Evolutionary conservation across 2,888 invertebrate genomes (phyloP).

Genomic region (Drosophila melanosoma): DNA sequence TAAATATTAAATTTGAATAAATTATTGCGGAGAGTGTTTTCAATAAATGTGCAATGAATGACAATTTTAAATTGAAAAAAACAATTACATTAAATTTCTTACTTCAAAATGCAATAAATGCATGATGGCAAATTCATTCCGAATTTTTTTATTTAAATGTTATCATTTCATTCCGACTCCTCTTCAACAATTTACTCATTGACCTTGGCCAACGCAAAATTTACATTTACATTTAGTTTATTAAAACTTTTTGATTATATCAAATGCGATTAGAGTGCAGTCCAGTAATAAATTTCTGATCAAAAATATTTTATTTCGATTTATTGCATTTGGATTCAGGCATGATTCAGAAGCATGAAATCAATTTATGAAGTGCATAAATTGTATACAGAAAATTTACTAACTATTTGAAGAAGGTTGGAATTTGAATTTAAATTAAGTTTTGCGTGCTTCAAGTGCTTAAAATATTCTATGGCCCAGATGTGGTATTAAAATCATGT

Average conservation of each 20-base stretch:
- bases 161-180: background rate
- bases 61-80: background rate
- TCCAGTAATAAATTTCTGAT: conserved; percentile 28
- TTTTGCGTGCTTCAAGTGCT: conserved; percentile 20
- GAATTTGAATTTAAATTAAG: conserved; percentile 21
- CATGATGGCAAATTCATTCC: background rate
- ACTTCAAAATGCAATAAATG: background rate
- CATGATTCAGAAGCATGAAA: conserved; percentile 13
- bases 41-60: background rate
- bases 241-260: background rate
- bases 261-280: background rate
- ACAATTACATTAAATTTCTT: too few species aligned
- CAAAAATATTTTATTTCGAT: conserved; percentile 32
- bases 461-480: conserved; percentile 21
- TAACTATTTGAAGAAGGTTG: background rate
- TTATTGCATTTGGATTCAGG: conserved; percentile 22
- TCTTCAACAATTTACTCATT: background rate
- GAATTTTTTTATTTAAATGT: background rate
- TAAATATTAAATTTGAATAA: background rate
- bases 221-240: background rate
- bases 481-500: conserved; percentile 26
- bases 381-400: conserved; percentile 5
- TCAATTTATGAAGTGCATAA: conserved; percentile 29
- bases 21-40: background rate
- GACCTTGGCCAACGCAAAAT: background rate